phyloP scores from a whole-genome alignment of 2,113 vertebrate species.

The Grammomys surdaster region DNA sequence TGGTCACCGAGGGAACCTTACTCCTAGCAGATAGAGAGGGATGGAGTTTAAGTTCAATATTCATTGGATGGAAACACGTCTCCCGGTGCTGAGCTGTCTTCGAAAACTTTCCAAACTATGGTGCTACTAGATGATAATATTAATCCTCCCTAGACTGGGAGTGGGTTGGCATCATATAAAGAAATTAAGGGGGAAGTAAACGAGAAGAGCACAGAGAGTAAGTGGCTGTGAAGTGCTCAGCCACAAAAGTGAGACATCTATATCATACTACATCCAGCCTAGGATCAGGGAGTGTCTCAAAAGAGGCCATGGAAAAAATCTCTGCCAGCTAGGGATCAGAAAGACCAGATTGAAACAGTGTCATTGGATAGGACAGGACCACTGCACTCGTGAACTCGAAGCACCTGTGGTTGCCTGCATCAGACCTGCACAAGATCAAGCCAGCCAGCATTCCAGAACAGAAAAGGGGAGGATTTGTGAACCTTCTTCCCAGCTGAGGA shows the following conservation, averaged over 20 bases:
- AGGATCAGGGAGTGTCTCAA: background rate
- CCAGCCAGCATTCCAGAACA: background rate
- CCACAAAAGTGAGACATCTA: background rate
- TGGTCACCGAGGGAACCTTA: background rate
- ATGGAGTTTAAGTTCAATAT: background rate
- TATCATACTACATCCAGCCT: background rate
- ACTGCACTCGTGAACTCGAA: background rate
- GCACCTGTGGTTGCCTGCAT: too few species aligned
- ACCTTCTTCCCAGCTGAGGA: background rate
- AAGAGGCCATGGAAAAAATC: background rate
- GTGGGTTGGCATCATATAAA: background rate
- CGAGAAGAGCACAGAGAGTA: background rate
- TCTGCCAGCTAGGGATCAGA: background rate
- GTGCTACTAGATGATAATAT: background rate
- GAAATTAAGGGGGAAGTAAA: background rate
- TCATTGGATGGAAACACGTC: background rate
- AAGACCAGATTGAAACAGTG: background rate
- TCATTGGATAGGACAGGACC: background rate
- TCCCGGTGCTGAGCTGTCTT: background rate
- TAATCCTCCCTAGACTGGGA: background rate
- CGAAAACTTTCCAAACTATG: background rate
- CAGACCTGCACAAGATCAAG: background rate
- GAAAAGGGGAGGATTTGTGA: too few species aligned
- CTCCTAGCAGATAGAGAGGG: too few species aligned
- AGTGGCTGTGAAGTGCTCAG: too few species aligned